Percentiles rank a stretch among this genome's conserved stretches.
These are phyloP conservation scores for Cephus cinctus DNA, from an alignment of 1,140 invertebrate species.

Conservation along the genomic window DNA sequence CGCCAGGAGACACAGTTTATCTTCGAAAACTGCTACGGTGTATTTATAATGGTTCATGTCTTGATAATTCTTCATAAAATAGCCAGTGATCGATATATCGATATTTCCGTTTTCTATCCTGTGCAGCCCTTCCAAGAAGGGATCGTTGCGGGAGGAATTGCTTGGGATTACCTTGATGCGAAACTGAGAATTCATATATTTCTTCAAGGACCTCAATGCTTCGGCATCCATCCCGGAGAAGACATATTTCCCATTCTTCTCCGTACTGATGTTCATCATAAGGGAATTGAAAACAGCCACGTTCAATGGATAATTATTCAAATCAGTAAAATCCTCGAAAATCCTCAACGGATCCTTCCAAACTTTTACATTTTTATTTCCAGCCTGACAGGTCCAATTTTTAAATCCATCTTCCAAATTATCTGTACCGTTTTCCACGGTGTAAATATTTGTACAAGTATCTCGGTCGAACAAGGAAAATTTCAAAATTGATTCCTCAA, in stretches of 20 bases:
- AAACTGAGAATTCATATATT: conserved; percentile 24
- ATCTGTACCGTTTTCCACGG: too few species aligned
- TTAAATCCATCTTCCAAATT: too few species aligned
- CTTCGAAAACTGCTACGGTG: conserved; percentile 19
- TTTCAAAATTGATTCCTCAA: too few species aligned
- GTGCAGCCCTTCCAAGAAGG: conserved; percentile 19
- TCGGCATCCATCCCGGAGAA: conserved; percentile 20
- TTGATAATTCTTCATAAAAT: conserved; percentile 30
- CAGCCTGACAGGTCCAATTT: too few species aligned
- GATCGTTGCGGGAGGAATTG: conserved; percentile 13
- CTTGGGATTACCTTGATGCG: conserved; percentile 6
- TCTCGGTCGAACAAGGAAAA: too few species aligned
- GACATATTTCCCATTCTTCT: background rate
- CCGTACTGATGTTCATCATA: conserved; percentile 17
- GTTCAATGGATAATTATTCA: conserved; percentile 31
- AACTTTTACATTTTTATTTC: too few species aligned
- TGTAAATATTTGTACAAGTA: too few species aligned
- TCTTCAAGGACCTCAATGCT: conserved; percentile 18
- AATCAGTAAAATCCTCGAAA: conserved; percentile 28
- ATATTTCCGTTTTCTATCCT: conserved; percentile 13
- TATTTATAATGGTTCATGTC: conserved; percentile 19
- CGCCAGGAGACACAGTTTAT: conserved; percentile 31
- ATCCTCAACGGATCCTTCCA: too few species aligned
- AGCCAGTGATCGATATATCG: conserved; percentile 31
- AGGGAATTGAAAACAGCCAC: conserved; percentile 26